These are phyloP conservation scores for Paramisgurnus dabryanus DNA, from an alignment of 2,113 vertebrate species.

Conservation along the genomic window DNA sequence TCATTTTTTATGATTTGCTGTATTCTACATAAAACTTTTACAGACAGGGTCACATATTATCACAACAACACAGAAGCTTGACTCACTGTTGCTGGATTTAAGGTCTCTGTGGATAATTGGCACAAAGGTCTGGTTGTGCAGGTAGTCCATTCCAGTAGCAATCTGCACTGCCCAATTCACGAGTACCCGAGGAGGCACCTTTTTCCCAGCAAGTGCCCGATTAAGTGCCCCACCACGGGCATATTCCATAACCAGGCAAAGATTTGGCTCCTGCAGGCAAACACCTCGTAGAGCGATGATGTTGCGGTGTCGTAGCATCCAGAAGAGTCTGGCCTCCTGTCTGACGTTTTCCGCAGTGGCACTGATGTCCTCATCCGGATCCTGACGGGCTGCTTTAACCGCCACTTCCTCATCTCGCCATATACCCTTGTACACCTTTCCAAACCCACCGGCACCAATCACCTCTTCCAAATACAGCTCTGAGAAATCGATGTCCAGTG, in stretches of 20 bases:
- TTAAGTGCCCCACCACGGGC: conserved; percentile 86
- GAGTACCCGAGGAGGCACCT: conserved; percentile 85
- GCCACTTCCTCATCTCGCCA: conserved; percentile 84
- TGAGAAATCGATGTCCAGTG: conserved; percentile 83
- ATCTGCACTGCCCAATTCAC: conserved; percentile 94
- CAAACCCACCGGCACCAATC: conserved; percentile 89
- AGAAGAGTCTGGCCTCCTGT: conserved; percentile 88
- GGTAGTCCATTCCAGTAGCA: conserved; percentile 89
- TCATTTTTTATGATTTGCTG: too few species aligned
- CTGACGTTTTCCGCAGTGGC: conserved; percentile 83
- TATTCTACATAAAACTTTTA: too few species aligned
- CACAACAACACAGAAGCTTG: background rate
- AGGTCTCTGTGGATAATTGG: conserved; percentile 91
- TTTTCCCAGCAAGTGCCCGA: conserved; percentile 83
- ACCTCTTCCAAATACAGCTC: conserved; percentile 86
- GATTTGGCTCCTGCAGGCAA: conserved; percentile 83
- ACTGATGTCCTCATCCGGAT: conserved; percentile 85
- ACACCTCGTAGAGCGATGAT: conserved; percentile 86
- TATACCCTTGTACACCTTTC: conserved; percentile 87
- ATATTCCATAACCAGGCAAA: conserved; percentile 92
- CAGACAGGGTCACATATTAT: background rate
- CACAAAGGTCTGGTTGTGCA: conserved; percentile 86
- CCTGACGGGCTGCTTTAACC: conserved; percentile 86
- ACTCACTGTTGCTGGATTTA: conserved; percentile 95
- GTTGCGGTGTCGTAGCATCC: conserved; percentile 86